Conservation (phyloP, 1,140 invertebrate species). For the Meloidogyne hapla region DNA sequence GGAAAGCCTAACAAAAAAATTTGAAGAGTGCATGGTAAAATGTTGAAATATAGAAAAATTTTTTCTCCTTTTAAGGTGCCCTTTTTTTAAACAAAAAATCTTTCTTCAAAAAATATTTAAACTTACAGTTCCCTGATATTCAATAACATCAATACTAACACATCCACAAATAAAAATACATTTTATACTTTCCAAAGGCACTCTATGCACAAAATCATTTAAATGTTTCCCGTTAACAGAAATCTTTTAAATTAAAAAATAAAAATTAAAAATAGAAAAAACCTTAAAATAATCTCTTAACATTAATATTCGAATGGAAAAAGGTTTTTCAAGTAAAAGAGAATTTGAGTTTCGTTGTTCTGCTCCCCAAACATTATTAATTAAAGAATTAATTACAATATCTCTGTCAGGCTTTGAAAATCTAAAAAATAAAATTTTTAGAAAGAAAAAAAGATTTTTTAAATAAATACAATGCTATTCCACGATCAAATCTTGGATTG, state of each 20-base stretch:
- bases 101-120: too few relatives aligned
- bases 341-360: constrained; percentile 42
- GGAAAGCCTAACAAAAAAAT: too few relatives aligned
- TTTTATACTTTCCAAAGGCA: constrained; percentile 37
- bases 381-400: constrained; percentile 49
- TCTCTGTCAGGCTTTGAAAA: constrained; percentile 44
- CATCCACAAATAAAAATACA: constrained; percentile 42
- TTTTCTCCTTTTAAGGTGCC: too few relatives aligned
- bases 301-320: constrained; percentile 46
- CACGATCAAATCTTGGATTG: constrained; percentile 48
- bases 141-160: constrained; percentile 39
- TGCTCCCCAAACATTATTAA: constrained; percentile 50
- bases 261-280: constrained; percentile 8
- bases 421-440: constrained; percentile 14
- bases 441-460: not conserved
- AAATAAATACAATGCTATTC: constrained; percentile 24
- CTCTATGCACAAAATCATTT: constrained; percentile 47
- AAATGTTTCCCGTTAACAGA: constrained; percentile 46
- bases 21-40: too few relatives aligned
- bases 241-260: constrained; percentile 30
- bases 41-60: too few relatives aligned
- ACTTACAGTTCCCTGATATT: constrained; percentile 48
- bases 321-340: constrained; percentile 31
- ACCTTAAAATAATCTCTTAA: constrained; percentile 50
- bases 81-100: too few relatives aligned